These are phyloP conservation scores for Jaculus jaculus DNA, from an alignment of 2,113 vertebrate genomes.

Conservation along the genomic window DNA sequence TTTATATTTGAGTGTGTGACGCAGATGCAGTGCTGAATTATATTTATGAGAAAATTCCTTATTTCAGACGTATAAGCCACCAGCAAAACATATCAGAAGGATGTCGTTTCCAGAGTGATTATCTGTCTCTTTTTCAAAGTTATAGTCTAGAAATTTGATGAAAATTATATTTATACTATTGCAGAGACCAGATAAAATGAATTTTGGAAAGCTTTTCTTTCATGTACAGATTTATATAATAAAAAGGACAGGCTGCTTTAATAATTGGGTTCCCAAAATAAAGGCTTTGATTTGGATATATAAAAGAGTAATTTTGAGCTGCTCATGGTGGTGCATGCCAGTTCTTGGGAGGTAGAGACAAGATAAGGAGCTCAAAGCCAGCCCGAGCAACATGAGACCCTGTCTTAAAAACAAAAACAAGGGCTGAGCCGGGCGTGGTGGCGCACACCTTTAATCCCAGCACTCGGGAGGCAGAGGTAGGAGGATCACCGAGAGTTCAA, in stretches of 20 bases:
- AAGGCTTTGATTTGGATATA: slow-evolving; percentile 42
- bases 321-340: not conserved
- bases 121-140: slow-evolving; percentile 1
- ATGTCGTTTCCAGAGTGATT: slow-evolving; percentile 1
- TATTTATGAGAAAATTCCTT: slow-evolving; percentile 43
- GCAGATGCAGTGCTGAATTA: slow-evolving; percentile 50
- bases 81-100: not conserved
- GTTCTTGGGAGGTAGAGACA: not conserved
- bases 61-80: slow-evolving; percentile 1
- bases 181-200: not conserved
- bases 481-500: too few relatives aligned
- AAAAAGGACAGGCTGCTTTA: slow-evolving; percentile 5
- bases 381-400: not conserved
- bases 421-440: too few relatives aligned
- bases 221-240: slow-evolving; percentile 26
- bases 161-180: not conserved
- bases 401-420: not conserved
- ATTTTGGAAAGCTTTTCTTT: slow-evolving; percentile 14
- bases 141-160: not conserved
- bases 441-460: too few relatives aligned
- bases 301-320: slow-evolving; percentile 26
- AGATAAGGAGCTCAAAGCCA: not conserved
- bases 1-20: slow-evolving; percentile 27
- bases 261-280: slow-evolving; percentile 24
- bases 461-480: too few relatives aligned